These are phyloP conservation scores for Lumbricus terrestris DNA, from an alignment of 2,888 invertebrate genomes.

Conservation along the genomic window DNA sequence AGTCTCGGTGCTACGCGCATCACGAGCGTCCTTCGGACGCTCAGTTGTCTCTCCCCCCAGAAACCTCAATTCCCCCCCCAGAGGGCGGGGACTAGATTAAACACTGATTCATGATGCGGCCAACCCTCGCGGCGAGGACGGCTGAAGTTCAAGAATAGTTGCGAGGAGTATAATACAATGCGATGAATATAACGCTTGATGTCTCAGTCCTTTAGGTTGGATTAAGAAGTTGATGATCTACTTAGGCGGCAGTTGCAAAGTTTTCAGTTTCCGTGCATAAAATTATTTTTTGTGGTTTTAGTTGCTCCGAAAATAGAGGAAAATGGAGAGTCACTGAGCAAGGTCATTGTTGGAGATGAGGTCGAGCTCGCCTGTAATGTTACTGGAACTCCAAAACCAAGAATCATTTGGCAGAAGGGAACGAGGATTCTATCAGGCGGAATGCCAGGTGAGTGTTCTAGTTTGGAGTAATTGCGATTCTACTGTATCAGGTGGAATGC, in stretches of 20 bases:
- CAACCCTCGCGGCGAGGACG: too few species aligned
- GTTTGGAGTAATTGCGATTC: not conserved
- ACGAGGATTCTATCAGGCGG: constrained; percentile 34
- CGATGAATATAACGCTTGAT: not conserved
- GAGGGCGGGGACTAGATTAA: too few species aligned
- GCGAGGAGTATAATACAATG: too few species aligned
- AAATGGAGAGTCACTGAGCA: constrained; percentile 41
- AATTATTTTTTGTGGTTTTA: too few species aligned
- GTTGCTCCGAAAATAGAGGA: constrained; percentile 38
- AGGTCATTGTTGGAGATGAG: constrained; percentile 48
- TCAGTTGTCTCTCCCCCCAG: too few species aligned
- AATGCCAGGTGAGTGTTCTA: not conserved
- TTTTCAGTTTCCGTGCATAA: not conserved
- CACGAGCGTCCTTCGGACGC: too few species aligned
- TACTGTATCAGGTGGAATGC: not conserved
- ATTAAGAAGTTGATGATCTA: too few species aligned
- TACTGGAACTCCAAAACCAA: constrained; percentile 53
- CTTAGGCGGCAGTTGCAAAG: not conserved
- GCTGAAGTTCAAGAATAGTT: too few species aligned
- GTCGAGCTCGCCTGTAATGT: constrained; percentile 53
- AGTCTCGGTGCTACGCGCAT: too few species aligned
- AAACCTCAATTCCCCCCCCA: too few species aligned
- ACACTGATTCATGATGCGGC: too few species aligned
- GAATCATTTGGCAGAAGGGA: constrained; percentile 51
- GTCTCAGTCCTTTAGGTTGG: not conserved